A percentile compares a stretch with the other conserved stretches of the same genome.
Conservation (phyloP, 2,888 invertebrate species). For the Cephus runcator region DNA sequence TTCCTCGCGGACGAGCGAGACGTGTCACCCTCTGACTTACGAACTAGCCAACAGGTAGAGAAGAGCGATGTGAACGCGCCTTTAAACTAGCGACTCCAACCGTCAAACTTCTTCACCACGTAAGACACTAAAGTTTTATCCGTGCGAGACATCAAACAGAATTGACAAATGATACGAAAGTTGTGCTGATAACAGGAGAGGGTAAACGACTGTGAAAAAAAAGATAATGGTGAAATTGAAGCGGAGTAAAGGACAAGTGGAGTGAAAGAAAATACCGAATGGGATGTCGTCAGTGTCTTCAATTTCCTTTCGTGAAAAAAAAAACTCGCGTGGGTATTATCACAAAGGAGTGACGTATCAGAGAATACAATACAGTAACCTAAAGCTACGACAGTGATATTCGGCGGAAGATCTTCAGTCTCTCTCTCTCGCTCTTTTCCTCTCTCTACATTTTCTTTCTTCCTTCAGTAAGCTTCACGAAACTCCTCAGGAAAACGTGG, state of each 20-base stretch:
- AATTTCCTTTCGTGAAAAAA: background rate
- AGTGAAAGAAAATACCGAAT: background rate
- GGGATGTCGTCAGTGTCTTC: background rate
- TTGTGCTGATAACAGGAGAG: background rate
- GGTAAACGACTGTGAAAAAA: background rate
- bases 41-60: background rate
- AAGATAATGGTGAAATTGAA: background rate
- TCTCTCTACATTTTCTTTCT: background rate
- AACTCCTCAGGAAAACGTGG: background rate
- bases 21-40: background rate
- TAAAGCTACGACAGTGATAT: background rate
- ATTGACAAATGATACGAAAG: background rate
- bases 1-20: background rate
- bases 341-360: too few species aligned
- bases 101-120: background rate
- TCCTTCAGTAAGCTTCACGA: background rate
- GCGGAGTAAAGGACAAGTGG: background rate
- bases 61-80: background rate
- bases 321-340: too few species aligned
- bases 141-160: background rate
- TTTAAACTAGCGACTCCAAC: background rate
- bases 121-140: background rate
- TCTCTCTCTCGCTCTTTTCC: slow-evolving; percentile 4
- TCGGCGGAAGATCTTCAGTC: background rate
- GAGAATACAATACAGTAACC: background rate